These are phyloP conservation scores for Hormaphis cornu DNA, from an alignment of 1,140 invertebrate genomes.

Conservation along the genomic window DNA sequence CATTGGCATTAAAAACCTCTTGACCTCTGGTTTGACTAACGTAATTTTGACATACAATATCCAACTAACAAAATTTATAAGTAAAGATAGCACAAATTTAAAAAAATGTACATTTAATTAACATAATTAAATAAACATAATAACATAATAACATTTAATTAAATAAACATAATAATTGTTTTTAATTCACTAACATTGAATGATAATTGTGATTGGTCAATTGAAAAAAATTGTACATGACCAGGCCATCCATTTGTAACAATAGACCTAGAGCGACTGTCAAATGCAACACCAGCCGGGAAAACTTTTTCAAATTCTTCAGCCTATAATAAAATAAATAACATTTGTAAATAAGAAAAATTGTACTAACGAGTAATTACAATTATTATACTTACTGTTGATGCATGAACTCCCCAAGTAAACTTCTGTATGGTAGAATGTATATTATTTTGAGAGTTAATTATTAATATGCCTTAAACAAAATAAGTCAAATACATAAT, in stretches of 20 bases:
- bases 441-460: conserved; percentile 52
- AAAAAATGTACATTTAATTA: neutral
- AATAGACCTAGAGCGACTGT: conserved; percentile 56
- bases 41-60: conserved; percentile 64
- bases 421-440: conserved; percentile 58
- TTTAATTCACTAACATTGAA: conserved; percentile 56
- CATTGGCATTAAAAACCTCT: conserved; percentile 56
- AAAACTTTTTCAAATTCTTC: conserved; percentile 46
- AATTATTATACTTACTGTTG: neutral
- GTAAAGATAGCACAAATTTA: neutral
- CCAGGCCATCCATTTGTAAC: conserved; percentile 68
- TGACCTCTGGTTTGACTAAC: conserved; percentile 52
- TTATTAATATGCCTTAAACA: conserved; percentile 52
- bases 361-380: too few species aligned
- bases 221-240: conserved; percentile 70
- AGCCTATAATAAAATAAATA: conserved; percentile 38
- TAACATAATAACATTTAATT: neutral
- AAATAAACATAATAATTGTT: neutral
- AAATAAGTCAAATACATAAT: neutral
- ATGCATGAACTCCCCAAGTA: conserved; percentile 45
- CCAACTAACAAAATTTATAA: conserved; percentile 49
- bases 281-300: conserved; percentile 55
- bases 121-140: too few species aligned
- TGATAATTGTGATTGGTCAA: conserved; percentile 54
- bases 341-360: neutral